phyloP scores from a whole-genome alignment of 1,140 invertebrate genomes.

The Metopolophium dirhodum region DNA sequence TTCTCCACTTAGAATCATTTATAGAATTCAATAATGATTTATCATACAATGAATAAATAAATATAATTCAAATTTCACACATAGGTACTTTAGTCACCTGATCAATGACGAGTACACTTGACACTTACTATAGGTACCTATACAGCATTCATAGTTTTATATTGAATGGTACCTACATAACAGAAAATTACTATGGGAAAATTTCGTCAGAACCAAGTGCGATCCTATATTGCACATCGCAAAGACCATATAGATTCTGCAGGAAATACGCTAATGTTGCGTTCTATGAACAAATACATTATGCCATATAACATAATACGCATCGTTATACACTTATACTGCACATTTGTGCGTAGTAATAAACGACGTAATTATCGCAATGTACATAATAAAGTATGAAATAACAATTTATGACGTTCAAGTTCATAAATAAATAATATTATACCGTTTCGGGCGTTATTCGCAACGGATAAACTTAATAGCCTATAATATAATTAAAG shows the following conservation, averaged over 20 bases:
- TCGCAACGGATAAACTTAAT: neutral
- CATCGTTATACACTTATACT: neutral
- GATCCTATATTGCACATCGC: neutral
- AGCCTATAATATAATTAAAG: neutral
- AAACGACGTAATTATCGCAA: neutral
- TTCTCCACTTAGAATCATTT: too few relatives aligned
- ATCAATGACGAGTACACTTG: too few relatives aligned
- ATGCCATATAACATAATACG: too few relatives aligned
- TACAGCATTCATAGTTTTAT: neutral
- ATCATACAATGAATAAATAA: too few relatives aligned
- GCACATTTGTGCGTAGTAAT: neutral
- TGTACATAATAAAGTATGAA: neutral
- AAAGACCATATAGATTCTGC: too few relatives aligned
- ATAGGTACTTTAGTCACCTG: too few relatives aligned
- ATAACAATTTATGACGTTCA: neutral
- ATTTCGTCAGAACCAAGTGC: neutral
- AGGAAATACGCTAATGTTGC: too few relatives aligned
- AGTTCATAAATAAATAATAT: constrained; percentile 10
- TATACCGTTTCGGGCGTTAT: neutral
- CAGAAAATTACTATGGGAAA: neutral
- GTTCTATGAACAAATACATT: too few relatives aligned
- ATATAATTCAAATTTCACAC: too few relatives aligned
- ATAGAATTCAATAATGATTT: too few relatives aligned
- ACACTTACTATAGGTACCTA: neutral
- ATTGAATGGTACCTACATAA: neutral